These are phyloP conservation scores for Watsonalla cultraria DNA, from an alignment of 2,888 invertebrate genomes.

Conservation along the genomic window DNA sequence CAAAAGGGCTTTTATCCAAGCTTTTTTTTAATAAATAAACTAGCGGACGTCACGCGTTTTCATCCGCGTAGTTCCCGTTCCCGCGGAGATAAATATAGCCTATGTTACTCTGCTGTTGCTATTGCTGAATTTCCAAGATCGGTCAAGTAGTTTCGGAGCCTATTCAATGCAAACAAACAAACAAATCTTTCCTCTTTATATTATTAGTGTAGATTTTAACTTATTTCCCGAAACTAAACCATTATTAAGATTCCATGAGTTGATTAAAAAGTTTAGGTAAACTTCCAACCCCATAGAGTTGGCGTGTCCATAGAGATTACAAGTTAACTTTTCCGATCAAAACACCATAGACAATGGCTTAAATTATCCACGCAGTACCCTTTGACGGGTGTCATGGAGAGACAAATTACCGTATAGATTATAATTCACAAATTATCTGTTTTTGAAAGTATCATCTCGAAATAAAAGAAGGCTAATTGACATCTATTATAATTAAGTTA, in stretches of 20 bases:
- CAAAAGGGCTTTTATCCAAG: not conserved
- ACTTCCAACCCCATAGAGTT: slow-evolving; percentile 7
- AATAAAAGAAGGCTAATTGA: no score
- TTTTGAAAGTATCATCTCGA: not conserved
- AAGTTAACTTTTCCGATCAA: slow-evolving; percentile 75
- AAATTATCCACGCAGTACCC: slow-evolving; percentile 70
- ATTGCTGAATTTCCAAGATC: no score
- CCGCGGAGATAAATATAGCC: no score
- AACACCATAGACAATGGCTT: slow-evolving; percentile 73
- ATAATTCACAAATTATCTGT: slow-evolving; percentile 17
- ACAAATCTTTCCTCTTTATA: no score
- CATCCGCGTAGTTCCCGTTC: no score
- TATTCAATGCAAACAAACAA: no score
- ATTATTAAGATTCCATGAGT: not conserved
- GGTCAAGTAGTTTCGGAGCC: no score
- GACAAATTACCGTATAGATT: slow-evolving; percentile 60
- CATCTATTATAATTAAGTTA: no score
- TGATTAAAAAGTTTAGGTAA: slow-evolving; percentile 9
- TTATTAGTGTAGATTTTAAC: no score
- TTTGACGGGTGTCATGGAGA: slow-evolving; percentile 55
- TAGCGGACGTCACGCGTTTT: no score
- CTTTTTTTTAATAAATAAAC: not conserved
- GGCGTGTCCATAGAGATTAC: slow-evolving; percentile 61
- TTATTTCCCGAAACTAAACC: not conserved
- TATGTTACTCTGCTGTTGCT: no score